Conservation (phyloP, 2,888 invertebrate genomes). For the Phortica magna region DNA sequence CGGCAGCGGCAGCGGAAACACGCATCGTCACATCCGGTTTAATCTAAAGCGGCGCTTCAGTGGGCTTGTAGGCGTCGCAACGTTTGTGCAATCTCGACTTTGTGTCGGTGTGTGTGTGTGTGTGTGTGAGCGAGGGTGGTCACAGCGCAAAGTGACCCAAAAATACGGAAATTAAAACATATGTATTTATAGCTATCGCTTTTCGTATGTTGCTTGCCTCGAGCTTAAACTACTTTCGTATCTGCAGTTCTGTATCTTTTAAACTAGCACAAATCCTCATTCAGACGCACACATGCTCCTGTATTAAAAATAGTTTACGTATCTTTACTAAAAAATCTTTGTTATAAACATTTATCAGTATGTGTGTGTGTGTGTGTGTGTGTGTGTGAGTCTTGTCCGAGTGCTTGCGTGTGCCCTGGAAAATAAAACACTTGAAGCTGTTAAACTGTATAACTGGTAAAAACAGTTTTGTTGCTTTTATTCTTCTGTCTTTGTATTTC, state of each 20-base stretch:
- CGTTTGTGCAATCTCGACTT: not conserved
- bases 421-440: slow-evolving; percentile 29
- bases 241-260: slow-evolving; percentile 3
- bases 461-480: not conserved
- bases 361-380: not conserved
- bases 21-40: slow-evolving; percentile 65
- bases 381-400: slow-evolving; percentile 4
- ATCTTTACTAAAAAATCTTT: slow-evolving; percentile 28
- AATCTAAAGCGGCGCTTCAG: slow-evolving; percentile 48
- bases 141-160: slow-evolving; percentile 56
- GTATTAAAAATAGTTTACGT: slow-evolving; percentile 27
- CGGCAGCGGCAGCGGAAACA: slow-evolving; percentile 54
- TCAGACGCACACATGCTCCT: slow-evolving; percentile 2
- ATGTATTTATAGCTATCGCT: slow-evolving; percentile 62
- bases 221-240: slow-evolving; percentile 27
- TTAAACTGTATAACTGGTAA: slow-evolving; percentile 24
- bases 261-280: slow-evolving; percentile 9
- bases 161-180: slow-evolving; percentile 72
- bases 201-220: slow-evolving; percentile 6
- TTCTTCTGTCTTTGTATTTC: too few relatives aligned
- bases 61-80: not conserved
- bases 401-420: slow-evolving; percentile 7
- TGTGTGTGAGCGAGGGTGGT: not conserved
- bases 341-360: slow-evolving; percentile 26
- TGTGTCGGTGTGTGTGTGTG: not conserved